Evolutionary conservation across 2,797 vertebrate species (phyloP).

Genomic region (Argya squamiceps): DNA sequence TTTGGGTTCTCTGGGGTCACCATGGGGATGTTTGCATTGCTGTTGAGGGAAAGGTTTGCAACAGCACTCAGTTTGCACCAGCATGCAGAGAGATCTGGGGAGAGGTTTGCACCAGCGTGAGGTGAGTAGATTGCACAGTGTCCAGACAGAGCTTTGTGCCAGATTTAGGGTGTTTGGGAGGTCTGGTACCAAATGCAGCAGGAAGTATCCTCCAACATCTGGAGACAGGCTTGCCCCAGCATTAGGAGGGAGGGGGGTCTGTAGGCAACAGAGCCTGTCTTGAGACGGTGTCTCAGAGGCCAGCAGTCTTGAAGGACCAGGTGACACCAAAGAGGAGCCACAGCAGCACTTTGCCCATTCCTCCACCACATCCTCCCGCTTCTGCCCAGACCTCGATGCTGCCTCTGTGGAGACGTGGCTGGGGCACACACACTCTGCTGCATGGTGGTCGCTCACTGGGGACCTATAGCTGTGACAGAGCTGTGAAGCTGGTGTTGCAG

Average conservation of each 20-base stretch:
- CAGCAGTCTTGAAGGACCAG: background rate
- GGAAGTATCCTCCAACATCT: background rate
- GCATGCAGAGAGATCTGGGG: background rate
- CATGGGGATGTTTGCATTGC: background rate
- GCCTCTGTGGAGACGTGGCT: too few species aligned
- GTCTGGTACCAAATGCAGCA: background rate
- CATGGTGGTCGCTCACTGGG: fast-evolving
- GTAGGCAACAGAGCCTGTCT: background rate
- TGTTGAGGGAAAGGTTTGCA: background rate
- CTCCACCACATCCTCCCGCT: fast-evolving
- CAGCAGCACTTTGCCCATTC: background rate
- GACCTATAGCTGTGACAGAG: background rate
- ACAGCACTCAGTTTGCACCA: background rate
- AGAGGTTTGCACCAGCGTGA: background rate
- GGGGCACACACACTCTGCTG: background rate
- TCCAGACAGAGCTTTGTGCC: background rate
- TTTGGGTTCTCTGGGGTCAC: background rate
- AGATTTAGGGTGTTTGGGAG: background rate
- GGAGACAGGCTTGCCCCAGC: background rate
- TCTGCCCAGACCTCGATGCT: background rate
- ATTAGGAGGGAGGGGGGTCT: background rate
- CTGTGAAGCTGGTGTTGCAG: background rate
- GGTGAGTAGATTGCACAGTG: background rate
- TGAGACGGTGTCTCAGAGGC: background rate
- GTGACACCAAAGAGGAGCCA: background rate